Evolutionary conservation across 2,797 vertebrate species (phyloP).

Genomic region (Protosalanx chinensis): DNA sequence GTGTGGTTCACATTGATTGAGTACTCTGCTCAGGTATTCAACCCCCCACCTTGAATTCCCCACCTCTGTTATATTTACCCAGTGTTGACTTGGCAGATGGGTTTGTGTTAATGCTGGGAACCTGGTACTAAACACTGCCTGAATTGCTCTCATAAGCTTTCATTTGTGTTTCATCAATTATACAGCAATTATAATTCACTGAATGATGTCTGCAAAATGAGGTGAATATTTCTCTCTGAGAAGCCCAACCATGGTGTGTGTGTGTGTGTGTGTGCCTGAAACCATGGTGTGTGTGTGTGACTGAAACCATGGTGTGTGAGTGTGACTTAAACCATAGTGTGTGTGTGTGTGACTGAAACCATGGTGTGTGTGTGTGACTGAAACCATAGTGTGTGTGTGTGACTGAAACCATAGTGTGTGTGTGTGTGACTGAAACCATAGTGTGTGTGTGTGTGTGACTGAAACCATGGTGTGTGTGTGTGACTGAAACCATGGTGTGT

Average conservation of each 20-base stretch:
- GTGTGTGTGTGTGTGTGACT: too few relatives aligned
- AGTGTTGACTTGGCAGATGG: conserved; percentile 52
- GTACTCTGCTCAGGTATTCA: conserved; percentile 37
- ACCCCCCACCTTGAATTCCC: conserved; percentile 37
- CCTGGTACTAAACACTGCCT: conserved; percentile 20
- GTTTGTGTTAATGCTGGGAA: conserved; percentile 36
- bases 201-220: conserved; percentile 14
- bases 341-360: background rate
- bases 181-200: conserved; percentile 21
- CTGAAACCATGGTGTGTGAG: background rate
- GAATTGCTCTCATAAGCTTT: conserved; percentile 23
- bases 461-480: too few relatives aligned
- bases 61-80: conserved; percentile 45
- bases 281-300: background rate
- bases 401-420: background rate
- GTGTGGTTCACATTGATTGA: conserved; percentile 35
- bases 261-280: background rate
- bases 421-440: too few relatives aligned
- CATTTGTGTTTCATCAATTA: conserved; percentile 30
- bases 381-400: background rate
- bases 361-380: background rate
- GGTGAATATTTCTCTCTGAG: background rate
- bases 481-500: background rate
- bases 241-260: background rate
- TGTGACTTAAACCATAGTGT: background rate